Conservation (phyloP, 2,888 invertebrate genomes). For the Cordylochernes scorpioides region DNA sequence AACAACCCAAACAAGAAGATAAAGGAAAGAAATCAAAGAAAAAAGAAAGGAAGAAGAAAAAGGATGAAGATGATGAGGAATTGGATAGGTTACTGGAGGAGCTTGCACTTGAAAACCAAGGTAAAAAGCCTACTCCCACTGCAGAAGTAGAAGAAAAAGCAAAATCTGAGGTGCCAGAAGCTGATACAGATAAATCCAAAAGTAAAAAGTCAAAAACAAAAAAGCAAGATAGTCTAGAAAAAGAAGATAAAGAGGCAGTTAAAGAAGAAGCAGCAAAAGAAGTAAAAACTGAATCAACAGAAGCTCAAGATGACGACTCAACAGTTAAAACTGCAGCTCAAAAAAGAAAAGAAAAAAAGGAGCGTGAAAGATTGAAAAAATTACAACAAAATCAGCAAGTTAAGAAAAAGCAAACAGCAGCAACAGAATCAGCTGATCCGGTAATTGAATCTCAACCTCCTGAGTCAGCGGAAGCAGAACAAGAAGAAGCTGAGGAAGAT, state of each 20-base stretch:
- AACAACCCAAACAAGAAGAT: conserved; percentile 3
- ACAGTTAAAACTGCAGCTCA: conserved; percentile 11
- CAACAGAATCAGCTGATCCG: too few relatives aligned
- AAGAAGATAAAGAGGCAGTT: conserved; percentile 2
- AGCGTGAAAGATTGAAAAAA: conserved; percentile 37
- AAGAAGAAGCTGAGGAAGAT: too few relatives aligned
- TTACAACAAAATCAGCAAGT: conserved; percentile 35
- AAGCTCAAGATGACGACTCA: too few relatives aligned
- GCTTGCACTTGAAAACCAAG: conserved; percentile 49
- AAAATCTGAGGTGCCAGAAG: too few relatives aligned
- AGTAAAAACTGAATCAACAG: too few relatives aligned
- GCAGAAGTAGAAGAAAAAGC: conserved; percentile 1
- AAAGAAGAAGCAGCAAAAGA: conserved; percentile 3
- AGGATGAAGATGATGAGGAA: conserved; percentile 48
- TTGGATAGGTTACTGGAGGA: conserved; percentile 59
- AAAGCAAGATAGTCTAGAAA: conserved; percentile 1
- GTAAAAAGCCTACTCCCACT: conserved; percentile 27
- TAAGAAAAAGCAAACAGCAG: too few relatives aligned
- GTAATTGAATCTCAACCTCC: too few relatives aligned
- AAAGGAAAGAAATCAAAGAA: conserved; percentile 10
- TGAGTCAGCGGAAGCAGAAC: too few relatives aligned
- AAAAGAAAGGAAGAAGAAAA: conserved; percentile 17
- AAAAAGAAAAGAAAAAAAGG: conserved; percentile 67
- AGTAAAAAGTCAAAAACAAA: too few relatives aligned
- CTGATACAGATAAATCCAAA: too few relatives aligned